Percentiles rank a stretch among this genome's conserved stretches.
These are phyloP conservation scores for Ganaspis sp. DNA, from an alignment of 1,140 invertebrate genomes.

Conservation along the genomic window DNA sequence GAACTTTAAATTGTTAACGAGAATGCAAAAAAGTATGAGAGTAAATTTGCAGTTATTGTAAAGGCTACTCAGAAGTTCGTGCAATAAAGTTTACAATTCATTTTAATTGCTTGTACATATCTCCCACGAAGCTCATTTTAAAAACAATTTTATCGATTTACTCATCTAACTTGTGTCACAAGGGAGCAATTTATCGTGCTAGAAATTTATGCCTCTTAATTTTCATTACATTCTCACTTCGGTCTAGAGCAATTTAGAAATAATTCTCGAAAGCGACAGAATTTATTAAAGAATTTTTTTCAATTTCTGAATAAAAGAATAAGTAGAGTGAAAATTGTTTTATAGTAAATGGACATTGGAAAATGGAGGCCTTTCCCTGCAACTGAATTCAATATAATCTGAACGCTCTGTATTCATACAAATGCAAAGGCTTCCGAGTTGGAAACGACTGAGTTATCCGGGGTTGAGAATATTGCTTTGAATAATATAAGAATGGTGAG, in stretches of 20 bases:
- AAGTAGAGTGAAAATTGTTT: neutral
- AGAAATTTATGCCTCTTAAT: neutral
- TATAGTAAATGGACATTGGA: neutral
- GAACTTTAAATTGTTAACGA: too few relatives aligned
- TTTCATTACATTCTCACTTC: neutral
- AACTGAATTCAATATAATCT: neutral
- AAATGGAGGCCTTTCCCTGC: neutral
- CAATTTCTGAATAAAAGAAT: neutral
- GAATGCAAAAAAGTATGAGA: too few relatives aligned
- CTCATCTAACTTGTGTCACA: neutral
- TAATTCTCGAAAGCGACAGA: neutral
- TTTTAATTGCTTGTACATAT: slow-evolving; percentile 6
- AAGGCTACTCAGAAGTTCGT: neutral
- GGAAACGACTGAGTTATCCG: neutral
- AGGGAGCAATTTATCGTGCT: neutral
- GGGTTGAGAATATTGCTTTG: slow-evolving; percentile 3
- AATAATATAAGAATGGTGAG: slow-evolving; percentile 14
- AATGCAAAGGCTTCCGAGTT: slow-evolving; percentile 3
- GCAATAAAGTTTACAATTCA: neutral
- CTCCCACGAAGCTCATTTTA: neutral
- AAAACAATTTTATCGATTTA: slow-evolving; percentile 24
- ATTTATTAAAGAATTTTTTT: neutral
- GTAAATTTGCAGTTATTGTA: too few relatives aligned
- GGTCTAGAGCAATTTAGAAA: neutral
- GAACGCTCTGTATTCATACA: neutral